phyloP scores from a whole-genome alignment of 2,797 vertebrate species.

The Chelon auratus region DNA sequence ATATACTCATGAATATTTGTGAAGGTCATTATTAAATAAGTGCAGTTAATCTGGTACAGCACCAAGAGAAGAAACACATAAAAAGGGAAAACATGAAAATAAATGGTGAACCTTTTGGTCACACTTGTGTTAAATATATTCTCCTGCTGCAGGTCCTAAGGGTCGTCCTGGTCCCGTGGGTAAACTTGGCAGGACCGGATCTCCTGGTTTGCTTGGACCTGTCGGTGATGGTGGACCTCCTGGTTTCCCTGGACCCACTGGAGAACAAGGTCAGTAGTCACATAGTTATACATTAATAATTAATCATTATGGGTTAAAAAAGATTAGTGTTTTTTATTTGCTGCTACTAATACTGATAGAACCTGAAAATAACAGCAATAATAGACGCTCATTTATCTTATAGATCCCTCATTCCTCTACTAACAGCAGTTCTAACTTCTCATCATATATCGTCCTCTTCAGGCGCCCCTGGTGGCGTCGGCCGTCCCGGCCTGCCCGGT shows the following conservation, averaged over 20 bases:
- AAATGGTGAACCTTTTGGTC: too few species aligned
- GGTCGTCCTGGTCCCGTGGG: constrained; percentile 66
- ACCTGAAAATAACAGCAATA: too few species aligned
- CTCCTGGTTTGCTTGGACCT: constrained; percentile 58
- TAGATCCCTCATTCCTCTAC: too few species aligned
- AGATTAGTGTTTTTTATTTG: too few species aligned
- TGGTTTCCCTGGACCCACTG: constrained; percentile 86
- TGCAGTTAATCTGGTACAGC: not conserved
- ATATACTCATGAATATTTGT: not conserved
- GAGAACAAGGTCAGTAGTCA: constrained; percentile 77
- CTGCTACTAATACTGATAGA: not conserved
- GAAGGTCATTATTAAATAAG: not conserved
- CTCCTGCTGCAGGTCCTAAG: constrained; percentile 64
- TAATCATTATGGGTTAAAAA: too few species aligned
- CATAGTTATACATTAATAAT: not conserved
- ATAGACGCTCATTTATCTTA: too few species aligned
- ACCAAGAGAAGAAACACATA: not conserved
- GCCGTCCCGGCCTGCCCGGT: constrained; percentile 84
- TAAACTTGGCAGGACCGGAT: constrained; percentile 73
- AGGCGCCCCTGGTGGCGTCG: constrained; percentile 88
- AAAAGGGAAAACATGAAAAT: not conserved
- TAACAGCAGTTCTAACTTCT: not conserved
- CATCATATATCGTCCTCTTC: not conserved
- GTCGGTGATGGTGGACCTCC: constrained; percentile 80
- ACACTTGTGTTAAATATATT: not conserved